Evolutionary conservation across 2,113 vertebrate species (phyloP).

Genomic region (Pimephales promelas): DNA sequence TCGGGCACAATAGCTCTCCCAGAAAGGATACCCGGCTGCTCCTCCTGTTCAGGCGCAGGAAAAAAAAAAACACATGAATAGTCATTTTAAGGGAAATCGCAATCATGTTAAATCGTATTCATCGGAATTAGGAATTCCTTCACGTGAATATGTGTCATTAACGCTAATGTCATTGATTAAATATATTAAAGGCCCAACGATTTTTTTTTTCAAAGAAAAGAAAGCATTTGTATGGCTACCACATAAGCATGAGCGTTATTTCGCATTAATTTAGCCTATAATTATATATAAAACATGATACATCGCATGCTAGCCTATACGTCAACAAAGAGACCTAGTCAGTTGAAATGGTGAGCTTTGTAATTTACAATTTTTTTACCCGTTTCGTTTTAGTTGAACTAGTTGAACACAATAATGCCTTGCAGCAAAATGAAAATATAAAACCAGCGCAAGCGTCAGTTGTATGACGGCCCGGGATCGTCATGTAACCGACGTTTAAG

Average conservation of each 20-base stretch:
- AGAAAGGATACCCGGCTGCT: constrained; percentile 93
- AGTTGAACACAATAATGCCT: constrained; percentile 84
- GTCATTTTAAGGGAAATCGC: constrained; percentile 90
- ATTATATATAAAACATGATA: too few relatives aligned
- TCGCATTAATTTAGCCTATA: neutral
- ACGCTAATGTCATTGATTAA: constrained; percentile 76
- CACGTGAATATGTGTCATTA: constrained; percentile 73
- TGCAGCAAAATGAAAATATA: constrained; percentile 88
- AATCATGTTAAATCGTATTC: constrained; percentile 93
- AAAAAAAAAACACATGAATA: constrained; percentile 82
- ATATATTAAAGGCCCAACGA: constrained; percentile 57
- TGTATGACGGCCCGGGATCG: too few relatives aligned
- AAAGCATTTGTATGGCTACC: constrained; percentile 70
- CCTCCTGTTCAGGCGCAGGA: constrained; percentile 75
- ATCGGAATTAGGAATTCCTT: constrained; percentile 87
- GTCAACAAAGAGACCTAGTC: neutral
- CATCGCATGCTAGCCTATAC: neutral
- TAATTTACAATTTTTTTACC: neutral
- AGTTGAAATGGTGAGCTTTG: neutral
- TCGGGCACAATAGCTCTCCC: constrained; percentile 94
- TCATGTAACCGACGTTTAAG: too few relatives aligned
- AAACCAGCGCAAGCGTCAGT: too few relatives aligned
- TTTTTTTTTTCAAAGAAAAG: constrained; percentile 64
- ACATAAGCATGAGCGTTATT: constrained; percentile 31
- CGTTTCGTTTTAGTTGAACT: constrained; percentile 75